Base-by-base conservation (phyloP, 2,888 invertebrate species). In the Desoria tigrina region DNA sequence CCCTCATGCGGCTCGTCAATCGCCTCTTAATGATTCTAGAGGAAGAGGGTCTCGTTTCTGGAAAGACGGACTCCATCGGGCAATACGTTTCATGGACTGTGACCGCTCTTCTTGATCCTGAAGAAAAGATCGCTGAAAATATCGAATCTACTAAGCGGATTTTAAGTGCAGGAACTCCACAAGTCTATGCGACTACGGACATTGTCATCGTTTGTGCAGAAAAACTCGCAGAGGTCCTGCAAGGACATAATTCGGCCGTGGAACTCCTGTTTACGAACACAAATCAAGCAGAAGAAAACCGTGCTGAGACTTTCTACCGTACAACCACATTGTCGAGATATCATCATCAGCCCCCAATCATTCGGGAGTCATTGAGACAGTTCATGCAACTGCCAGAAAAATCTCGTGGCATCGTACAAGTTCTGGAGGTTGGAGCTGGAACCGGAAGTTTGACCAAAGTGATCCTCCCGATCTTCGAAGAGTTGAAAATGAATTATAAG, bases 401-500 rank as follows among this genome's bases (percentile, higher is more conserved):
- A 21, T 39, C 4, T 45, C 6, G n/a, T 11, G 45, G 45, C 6
- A 39, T 65, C 1, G 26, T 68, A 11, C 18, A 66, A 39, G 49
- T 68, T 16, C 27, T 63, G 3, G 63, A 63, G 37, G 50, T 63
- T 49, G 63, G 63, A 6, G 57, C 63, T 2, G 63, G 63, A 23
- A 57, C 63, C 2, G 63, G 63, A 50, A 39, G 37, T 37, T 58
- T 32, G 2, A 63, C 63, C 1, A 26, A 50, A 18, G 27, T 24
- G 16, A 32, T 66, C 26, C 42, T 69, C 7, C 2, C 14, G 7
- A 21, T 55, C 27, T 27, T 69, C 11, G 37, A 32, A 11, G 61
- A 56, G 18, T 32, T 56, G 11, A 26, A 28, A 1, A 16, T 55
- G 24, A 37, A 18, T 2, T 58, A 58, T 4, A 54, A 64, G 11